A percentile compares a stretch with the other conserved stretches of the same genome.
These are phyloP conservation scores for Metaphire vulgaris DNA, from an alignment of 1,140 invertebrate genomes.

Conservation along the genomic window DNA sequence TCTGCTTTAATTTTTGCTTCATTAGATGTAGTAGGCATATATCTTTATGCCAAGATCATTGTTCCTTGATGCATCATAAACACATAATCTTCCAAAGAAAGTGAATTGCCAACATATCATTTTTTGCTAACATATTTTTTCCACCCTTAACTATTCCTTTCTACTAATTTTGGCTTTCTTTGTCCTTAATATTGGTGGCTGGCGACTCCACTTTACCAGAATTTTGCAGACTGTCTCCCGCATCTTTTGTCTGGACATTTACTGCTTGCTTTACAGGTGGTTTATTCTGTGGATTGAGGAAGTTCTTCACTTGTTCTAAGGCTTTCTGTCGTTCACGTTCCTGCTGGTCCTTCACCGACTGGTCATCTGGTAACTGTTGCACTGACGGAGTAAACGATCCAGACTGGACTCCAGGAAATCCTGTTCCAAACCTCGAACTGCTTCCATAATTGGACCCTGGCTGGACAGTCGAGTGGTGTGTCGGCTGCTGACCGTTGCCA, in stretches of 20 bases:
- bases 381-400: not conserved
- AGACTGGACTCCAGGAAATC: not conserved
- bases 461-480: conserved; percentile 1
- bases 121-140: no score
- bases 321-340: conserved; percentile 39
- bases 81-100: no score
- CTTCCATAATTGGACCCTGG: not conserved
- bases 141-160: no score
- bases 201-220: not conserved
- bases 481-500: conserved; percentile 35
- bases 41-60: no score
- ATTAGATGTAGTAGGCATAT: no score
- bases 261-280: conserved; percentile 24
- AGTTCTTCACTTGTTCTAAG: conserved; percentile 39
- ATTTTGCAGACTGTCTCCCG: not conserved
- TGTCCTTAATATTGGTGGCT: not conserved
- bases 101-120: no score
- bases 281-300: conserved; percentile 40
- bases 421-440: not conserved
- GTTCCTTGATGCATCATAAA: no score
- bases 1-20: no score
- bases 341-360: conserved; percentile 37
- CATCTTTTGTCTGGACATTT: not conserved
- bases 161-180: not conserved
- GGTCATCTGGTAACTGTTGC: not conserved